phyloP scores from a whole-genome alignment of 2,113 vertebrate species.

The Lagopus leucura region DNA sequence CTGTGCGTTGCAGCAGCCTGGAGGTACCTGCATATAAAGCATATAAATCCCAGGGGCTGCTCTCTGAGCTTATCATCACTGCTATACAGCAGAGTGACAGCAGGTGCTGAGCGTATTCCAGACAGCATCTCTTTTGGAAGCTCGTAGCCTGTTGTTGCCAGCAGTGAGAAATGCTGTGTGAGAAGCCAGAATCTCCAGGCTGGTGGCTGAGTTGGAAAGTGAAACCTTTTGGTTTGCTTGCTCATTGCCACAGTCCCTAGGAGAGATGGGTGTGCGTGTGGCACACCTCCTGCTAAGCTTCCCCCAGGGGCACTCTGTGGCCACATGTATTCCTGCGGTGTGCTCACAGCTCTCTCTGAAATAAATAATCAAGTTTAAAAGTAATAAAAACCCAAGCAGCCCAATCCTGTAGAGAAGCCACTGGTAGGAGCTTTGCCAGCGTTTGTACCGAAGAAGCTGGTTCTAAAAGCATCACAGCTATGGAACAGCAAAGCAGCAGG shows the following conservation, averaged over 20 bases:
- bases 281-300: background rate
- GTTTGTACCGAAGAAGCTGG: background rate
- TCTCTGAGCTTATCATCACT: background rate
- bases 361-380: background rate
- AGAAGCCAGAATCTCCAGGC: background rate
- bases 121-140: background rate
- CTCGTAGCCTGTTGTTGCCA: rapidly evolving
- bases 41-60: too few species aligned
- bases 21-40: background rate
- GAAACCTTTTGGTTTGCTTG: background rate
- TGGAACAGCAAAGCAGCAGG: background rate
- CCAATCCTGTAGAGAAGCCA: background rate
- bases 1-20: background rate
- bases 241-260: background rate
- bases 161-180: background rate
- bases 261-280: background rate
- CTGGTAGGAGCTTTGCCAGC: background rate
- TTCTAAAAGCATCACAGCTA: background rate
- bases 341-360: background rate
- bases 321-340: rapidly evolving
- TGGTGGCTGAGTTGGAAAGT: background rate
- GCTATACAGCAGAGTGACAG: rapidly evolving
- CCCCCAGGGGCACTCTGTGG: background rate
- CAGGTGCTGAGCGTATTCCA: rapidly evolving
- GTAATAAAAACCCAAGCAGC: background rate